These are phyloP conservation scores for Diarsia dahlii DNA, from an alignment of 2,888 invertebrate genomes.

Conservation along the genomic window DNA sequence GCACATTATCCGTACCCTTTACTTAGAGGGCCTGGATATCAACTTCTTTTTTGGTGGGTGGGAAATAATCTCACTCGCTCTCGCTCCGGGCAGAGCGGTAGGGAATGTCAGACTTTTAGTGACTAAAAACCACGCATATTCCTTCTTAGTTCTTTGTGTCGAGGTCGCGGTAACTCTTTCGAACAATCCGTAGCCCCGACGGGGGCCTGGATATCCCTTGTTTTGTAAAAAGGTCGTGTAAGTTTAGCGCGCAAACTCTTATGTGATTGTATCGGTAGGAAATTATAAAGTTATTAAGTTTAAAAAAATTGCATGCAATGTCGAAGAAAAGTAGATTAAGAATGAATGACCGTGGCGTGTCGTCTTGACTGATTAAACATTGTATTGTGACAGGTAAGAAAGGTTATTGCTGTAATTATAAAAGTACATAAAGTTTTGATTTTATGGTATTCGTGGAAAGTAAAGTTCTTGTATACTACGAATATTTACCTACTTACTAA, in stretches of 20 bases:
- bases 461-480: not conserved
- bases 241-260: slow-evolving; percentile 74
- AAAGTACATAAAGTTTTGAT: not conserved
- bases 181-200: too few relatives aligned
- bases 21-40: too few relatives aligned
- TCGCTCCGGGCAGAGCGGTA: too few relatives aligned
- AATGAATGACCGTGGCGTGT: slow-evolving; percentile 28
- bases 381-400: slow-evolving; percentile 4
- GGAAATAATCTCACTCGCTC: too few relatives aligned
- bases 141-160: too few relatives aligned
- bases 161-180: too few relatives aligned
- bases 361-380: slow-evolving; percentile 18
- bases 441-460: not conserved
- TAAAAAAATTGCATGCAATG: slow-evolving; percentile 60
- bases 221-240: slow-evolving; percentile 3
- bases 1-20: not conserved
- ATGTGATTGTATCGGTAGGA: slow-evolving; percentile 77
- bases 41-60: too few relatives aligned
- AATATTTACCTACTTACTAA: too few relatives aligned
- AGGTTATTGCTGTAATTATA: not conserved
- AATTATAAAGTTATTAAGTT: slow-evolving; percentile 80
- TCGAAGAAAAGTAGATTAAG: slow-evolving; percentile 8
- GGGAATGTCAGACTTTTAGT: too few relatives aligned
- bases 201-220: not conserved
- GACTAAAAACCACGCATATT: too few relatives aligned